phyloP scores from a whole-genome alignment of 2,888 invertebrate genomes.

The Arrhopalites spinosus region DNA sequence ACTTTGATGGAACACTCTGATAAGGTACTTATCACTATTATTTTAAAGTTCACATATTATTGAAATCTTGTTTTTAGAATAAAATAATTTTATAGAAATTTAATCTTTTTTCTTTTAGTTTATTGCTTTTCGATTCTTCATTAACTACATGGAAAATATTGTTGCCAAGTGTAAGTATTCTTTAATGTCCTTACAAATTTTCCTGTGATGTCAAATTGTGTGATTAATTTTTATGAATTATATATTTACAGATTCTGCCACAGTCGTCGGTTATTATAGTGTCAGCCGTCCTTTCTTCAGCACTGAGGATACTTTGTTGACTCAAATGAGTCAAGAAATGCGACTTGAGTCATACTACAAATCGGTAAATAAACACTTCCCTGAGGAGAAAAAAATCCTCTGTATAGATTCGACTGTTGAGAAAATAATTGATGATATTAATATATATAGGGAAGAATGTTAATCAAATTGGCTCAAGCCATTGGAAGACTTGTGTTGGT shows the following conservation, averaged over 20 bases:
- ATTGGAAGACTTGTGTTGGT: conserved; percentile 91
- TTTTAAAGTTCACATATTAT: too few species aligned
- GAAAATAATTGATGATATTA: conserved; percentile 89
- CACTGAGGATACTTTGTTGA: conserved; percentile 57
- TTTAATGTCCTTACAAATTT: too few species aligned
- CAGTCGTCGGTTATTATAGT: conserved; percentile 93
- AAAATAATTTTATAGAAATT: too few species aligned
- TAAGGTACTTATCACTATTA: too few species aligned
- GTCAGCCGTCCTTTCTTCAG: conserved; percentile 93
- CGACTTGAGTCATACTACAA: too few species aligned
- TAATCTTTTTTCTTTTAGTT: too few species aligned
- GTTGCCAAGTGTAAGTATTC: conserved; percentile 92
- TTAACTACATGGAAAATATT: conserved; percentile 95
- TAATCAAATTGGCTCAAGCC: conserved; percentile 94
- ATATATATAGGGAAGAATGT: conserved; percentile 95
- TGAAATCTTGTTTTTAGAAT: too few species aligned
- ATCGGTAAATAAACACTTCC: too few species aligned
- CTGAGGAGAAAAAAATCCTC: conserved; percentile 64
- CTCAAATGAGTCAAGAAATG: conserved; percentile 71
- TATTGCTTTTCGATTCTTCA: conserved; percentile 74
- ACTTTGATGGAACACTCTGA: conserved; percentile 67
- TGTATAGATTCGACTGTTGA: too few species aligned
- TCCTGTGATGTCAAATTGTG: conserved; percentile 73
- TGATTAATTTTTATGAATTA: not conserved
- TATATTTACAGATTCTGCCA: conserved; percentile 78